Evolutionary conservation across 2,888 invertebrate species (phyloP).

Genomic region (Mythimna ferrago): DNA sequence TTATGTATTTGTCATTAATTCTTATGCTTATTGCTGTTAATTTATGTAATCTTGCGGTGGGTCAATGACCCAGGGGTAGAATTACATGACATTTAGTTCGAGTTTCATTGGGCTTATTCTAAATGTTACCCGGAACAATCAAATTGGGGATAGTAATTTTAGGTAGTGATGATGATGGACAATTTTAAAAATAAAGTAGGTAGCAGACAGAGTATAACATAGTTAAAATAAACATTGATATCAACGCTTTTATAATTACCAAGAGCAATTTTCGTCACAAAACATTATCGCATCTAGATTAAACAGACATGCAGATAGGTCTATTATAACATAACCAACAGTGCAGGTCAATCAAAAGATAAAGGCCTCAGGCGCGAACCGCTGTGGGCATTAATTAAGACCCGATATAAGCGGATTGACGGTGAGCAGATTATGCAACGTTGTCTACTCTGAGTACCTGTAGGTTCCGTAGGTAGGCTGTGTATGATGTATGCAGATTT

Average conservation of each 20-base stretch:
- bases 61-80: slow-evolving; percentile 21
- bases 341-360: slow-evolving; percentile 88
- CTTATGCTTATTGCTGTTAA: slow-evolving; percentile 20
- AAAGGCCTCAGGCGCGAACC: slow-evolving; percentile 80
- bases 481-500: slow-evolving; percentile 48
- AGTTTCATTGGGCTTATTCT: neutral
- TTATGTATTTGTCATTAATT: slow-evolving; percentile 41
- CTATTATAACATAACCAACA: slow-evolving; percentile 62
- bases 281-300: slow-evolving; percentile 52
- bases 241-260: slow-evolving; percentile 26
- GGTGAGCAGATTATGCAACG: slow-evolving; percentile 68
- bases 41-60: slow-evolving; percentile 40
- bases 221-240: slow-evolving; percentile 6
- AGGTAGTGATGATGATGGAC: too few relatives aligned
- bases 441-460: slow-evolving; percentile 36
- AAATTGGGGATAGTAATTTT: neutral
- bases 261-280: slow-evolving; percentile 30
- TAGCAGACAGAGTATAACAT: neutral
- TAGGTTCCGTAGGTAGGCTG: slow-evolving; percentile 34
- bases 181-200: neutral
- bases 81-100: neutral
- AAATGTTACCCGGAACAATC: neutral
- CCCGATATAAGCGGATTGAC: slow-evolving; percentile 84
- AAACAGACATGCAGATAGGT: slow-evolving; percentile 52
- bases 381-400: slow-evolving; percentile 84